These are phyloP conservation scores for Gouania willdenowi DNA, from an alignment of 2,797 vertebrate species.

Conservation along the genomic window DNA sequence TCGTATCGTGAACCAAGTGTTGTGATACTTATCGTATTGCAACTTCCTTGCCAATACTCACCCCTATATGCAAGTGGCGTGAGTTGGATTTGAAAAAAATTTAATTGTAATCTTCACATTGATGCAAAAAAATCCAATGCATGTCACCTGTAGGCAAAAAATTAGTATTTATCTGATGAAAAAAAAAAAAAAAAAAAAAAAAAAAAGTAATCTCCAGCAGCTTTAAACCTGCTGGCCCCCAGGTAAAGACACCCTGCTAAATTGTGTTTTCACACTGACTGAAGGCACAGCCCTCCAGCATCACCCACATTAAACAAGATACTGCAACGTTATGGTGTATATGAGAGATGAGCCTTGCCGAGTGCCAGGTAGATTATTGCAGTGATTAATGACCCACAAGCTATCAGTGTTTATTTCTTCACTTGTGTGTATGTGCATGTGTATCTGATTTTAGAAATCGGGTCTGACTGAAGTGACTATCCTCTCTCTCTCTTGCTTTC, in stretches of 20 bases:
- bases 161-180: no score
- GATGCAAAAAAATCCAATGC: no score
- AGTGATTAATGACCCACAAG: constrained; percentile 20
- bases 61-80: no score
- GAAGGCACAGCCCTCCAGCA: not conserved
- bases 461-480: not conserved
- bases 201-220: no score
- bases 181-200: no score
- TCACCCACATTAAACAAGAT: constrained; percentile 25
- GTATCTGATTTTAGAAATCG: no score
- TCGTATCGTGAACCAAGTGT: no score
- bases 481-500: not conserved
- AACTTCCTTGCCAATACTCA: no score
- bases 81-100: no score
- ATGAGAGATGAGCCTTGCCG: constrained; percentile 28
- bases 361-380: constrained; percentile 26
- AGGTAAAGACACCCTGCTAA: not conserved
- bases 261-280: not conserved
- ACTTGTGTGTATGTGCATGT: not conserved
- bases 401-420: not conserved
- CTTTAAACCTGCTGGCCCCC: not conserved
- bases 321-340: constrained; percentile 29
- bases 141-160: no score
- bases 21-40: no score
- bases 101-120: no score